These are phyloP conservation scores for Hyposoter didymator DNA, from an alignment of 2,888 invertebrate genomes.

Conservation along the genomic window DNA sequence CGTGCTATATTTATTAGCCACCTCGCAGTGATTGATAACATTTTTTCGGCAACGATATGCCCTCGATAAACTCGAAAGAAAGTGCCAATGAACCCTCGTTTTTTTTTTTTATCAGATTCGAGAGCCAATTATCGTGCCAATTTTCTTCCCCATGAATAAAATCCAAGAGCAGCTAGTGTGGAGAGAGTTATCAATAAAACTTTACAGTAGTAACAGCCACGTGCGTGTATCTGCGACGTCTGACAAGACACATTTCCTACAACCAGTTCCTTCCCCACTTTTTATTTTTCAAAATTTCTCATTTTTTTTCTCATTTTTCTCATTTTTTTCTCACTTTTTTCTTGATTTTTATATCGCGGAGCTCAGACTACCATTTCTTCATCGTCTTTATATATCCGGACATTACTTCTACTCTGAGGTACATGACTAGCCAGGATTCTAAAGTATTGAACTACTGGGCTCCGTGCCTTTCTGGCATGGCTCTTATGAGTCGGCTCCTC, in stretches of 20 bases:
- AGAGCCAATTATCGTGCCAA: constrained; percentile 19
- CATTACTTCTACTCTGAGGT: constrained; percentile 32
- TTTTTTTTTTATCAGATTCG: background rate
- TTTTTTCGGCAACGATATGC: constrained; percentile 1
- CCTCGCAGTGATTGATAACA: background rate
- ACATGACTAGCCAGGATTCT: constrained; percentile 40
- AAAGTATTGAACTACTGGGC: constrained; percentile 48
- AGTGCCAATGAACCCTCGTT: background rate
- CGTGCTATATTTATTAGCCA: constrained; percentile 32
- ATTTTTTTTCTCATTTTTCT: no score
- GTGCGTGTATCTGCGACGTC: no score
- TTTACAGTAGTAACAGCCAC: no score
- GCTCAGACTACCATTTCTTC: constrained; percentile 37
- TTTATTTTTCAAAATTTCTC: no score
- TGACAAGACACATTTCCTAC: no score
- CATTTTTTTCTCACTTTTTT: no score
- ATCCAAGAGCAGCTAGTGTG: background rate
- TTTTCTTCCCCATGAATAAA: background rate
- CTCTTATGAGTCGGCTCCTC: constrained; percentile 32
- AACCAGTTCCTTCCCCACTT: no score
- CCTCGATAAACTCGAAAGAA: background rate
- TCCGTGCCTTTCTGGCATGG: constrained; percentile 56
- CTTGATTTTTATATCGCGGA: constrained; percentile 8
- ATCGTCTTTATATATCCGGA: constrained; percentile 26
- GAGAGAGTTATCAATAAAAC: background rate